Evolutionary conservation across 2,113 vertebrate species (phyloP).

Genomic region (Dolichallabes microphthalmus): DNA sequence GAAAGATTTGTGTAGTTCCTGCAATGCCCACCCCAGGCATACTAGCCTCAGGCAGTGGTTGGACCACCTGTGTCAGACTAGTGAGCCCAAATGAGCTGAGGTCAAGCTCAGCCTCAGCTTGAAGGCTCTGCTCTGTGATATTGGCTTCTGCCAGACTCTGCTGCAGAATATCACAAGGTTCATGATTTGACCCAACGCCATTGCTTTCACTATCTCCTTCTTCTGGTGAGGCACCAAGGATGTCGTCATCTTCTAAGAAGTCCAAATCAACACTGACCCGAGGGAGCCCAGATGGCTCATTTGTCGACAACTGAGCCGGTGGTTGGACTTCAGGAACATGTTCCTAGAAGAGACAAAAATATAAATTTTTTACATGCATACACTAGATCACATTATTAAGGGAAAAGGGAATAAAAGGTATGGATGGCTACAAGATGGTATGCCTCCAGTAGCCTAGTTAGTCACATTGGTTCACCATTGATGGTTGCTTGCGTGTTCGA

Average conservation of each 20-base stretch:
- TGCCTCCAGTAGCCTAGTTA: slow-evolving; percentile 8
- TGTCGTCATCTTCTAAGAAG: slow-evolving; percentile 92
- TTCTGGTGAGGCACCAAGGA: slow-evolving; percentile 80
- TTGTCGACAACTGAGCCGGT: slow-evolving; percentile 80
- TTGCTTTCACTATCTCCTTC: slow-evolving; percentile 70
- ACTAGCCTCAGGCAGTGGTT: slow-evolving; percentile 81
- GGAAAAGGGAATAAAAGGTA: not conserved
- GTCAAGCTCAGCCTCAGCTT: slow-evolving; percentile 89
- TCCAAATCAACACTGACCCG: slow-evolving; percentile 91
- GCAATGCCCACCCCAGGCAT: slow-evolving; percentile 73
- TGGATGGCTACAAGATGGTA: slow-evolving; percentile 25
- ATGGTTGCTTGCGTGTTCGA: slow-evolving; percentile 9
- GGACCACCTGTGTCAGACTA: slow-evolving; percentile 82
- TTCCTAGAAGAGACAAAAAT: slow-evolving; percentile 67
- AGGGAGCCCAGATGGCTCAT: slow-evolving; percentile 72
- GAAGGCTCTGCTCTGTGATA: slow-evolving; percentile 94
- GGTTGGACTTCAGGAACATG: slow-evolving; percentile 84
- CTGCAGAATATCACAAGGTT: slow-evolving; percentile 96
- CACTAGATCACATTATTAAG: not conserved
- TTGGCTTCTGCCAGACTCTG: slow-evolving; percentile 96
- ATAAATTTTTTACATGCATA: not conserved
- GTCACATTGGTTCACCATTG: slow-evolving; percentile 1
- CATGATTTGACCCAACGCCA: slow-evolving; percentile 74
- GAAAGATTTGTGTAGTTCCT: slow-evolving; percentile 80
- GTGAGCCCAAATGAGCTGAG: slow-evolving; percentile 89